phyloP scores from a whole-genome alignment of 2,888 invertebrate species.

The Meta bourneti region DNA sequence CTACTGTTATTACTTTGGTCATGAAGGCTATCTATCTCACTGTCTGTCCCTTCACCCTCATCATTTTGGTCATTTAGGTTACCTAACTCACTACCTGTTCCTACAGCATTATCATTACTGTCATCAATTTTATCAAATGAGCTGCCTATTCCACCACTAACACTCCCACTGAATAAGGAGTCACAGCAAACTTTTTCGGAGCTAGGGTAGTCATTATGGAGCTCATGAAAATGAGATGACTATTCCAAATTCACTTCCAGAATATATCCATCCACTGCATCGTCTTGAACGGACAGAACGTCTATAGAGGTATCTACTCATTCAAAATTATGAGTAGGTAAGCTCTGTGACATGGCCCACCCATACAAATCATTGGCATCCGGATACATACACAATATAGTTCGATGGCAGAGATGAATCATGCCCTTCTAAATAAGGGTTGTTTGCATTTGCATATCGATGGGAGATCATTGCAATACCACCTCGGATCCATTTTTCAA shows the following conservation, averaged over 20 bases:
- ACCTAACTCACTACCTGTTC: too few relatives aligned
- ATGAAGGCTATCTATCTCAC: too few relatives aligned
- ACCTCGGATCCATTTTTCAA: neutral
- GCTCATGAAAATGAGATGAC: conserved; percentile 18
- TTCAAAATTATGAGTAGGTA: conserved; percentile 66
- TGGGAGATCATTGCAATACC: neutral
- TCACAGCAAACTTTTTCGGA: neutral
- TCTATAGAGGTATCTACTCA: neutral
- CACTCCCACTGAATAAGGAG: too few relatives aligned
- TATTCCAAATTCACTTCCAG: conserved; percentile 37
- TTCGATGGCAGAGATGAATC: too few relatives aligned
- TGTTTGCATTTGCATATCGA: neutral
- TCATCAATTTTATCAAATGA: too few relatives aligned
- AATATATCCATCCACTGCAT: neutral
- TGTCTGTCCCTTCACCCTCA: too few relatives aligned
- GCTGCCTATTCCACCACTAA: too few relatives aligned
- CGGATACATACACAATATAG: neutral
- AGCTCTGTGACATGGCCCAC: conserved; percentile 38
- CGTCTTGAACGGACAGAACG: neutral
- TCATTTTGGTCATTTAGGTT: too few relatives aligned
- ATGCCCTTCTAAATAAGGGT: neutral
- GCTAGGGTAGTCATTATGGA: conserved; percentile 23
- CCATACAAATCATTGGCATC: conserved; percentile 77
- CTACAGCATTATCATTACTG: too few relatives aligned
- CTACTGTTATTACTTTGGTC: too few relatives aligned